Evolutionary conservation across 2,888 invertebrate genomes (phyloP).

Genomic region (Nomada flava): DNA sequence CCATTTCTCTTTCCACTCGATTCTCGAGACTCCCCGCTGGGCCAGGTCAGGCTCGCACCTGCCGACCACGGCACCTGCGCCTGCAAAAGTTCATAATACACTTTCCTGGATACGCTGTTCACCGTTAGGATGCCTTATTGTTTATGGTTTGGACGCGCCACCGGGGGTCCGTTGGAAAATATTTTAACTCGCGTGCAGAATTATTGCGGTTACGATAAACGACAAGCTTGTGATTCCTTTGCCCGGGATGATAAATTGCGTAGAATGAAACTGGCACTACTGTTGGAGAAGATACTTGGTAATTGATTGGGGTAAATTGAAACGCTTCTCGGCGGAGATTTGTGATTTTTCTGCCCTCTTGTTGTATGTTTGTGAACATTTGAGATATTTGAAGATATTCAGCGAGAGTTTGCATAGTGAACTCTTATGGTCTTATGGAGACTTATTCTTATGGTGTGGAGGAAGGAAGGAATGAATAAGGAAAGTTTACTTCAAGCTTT

Average conservation of each 20-base stretch:
- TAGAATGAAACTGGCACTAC: background rate
- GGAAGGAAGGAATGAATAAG: too few species aligned
- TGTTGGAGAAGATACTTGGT: background rate
- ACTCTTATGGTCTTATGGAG: too few species aligned
- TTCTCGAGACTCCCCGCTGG: conserved; percentile 55
- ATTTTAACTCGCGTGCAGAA: conserved; percentile 3
- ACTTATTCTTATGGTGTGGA: too few species aligned
- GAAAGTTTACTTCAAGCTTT: too few species aligned
- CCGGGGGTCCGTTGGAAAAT: conserved; percentile 22
- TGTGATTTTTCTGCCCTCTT: too few species aligned
- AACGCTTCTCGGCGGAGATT: background rate
- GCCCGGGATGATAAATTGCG: conserved; percentile 9
- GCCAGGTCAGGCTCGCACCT: conserved; percentile 64
- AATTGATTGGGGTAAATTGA: background rate
- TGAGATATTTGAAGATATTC: too few species aligned
- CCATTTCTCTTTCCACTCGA: conserved; percentile 58
- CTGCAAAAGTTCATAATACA: conserved; percentile 67
- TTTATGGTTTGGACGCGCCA: conserved; percentile 35
- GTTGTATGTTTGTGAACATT: too few species aligned
- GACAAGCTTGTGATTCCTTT: conserved; percentile 31
- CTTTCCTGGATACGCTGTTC: conserved; percentile 60
- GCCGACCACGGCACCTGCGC: conserved; percentile 52
- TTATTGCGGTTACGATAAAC: conserved; percentile 15
- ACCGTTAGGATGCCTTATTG: conserved; percentile 55
- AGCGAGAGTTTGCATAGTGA: too few species aligned